A percentile compares a stretch with the other conserved stretches of the same genome.
Conservation (phyloP, 2,797 vertebrate species). For the Malacoctenus gilli region DNA sequence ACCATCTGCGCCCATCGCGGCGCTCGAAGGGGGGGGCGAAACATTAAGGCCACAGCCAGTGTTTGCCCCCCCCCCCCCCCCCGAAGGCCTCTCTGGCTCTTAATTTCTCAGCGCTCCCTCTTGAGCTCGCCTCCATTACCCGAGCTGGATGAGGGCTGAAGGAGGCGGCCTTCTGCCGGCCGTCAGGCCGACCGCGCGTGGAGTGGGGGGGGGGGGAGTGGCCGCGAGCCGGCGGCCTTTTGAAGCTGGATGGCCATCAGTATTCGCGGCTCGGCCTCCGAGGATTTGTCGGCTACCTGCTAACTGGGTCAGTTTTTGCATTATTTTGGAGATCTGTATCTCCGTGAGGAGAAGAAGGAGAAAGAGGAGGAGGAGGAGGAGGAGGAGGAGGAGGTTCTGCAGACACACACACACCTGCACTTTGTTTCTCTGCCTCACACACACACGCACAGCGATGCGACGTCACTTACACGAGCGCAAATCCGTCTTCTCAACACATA, state of each 20-base stretch:
- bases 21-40: conserved; percentile 63
- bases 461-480: conserved; percentile 54
- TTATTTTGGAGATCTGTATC: conserved; percentile 83
- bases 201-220: conserved; percentile 51
- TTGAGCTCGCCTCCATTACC: conserved; percentile 43
- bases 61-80: too few relatives aligned
- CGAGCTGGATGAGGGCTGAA: conserved; percentile 34
- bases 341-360: conserved; percentile 51
- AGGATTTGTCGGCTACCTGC: conserved; percentile 80
- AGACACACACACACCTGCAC: conserved; percentile 68
- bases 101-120: conserved; percentile 52
- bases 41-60: conserved; percentile 58
- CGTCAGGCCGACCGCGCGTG: conserved; percentile 20
- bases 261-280: conserved; percentile 72
- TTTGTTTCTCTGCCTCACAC: conserved; percentile 10
- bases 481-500: conserved; percentile 63
- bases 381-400: conserved; percentile 59
- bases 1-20: conserved; percentile 66
- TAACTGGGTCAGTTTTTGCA: conserved; percentile 84
- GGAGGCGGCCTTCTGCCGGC: conserved; percentile 50
- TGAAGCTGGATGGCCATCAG: conserved; percentile 75
- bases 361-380: conserved; percentile 52
- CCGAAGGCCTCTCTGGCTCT: conserved; percentile 58
- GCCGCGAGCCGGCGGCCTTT: conserved; percentile 68
- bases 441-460: conserved; percentile 28